Evolutionary conservation across 2,888 invertebrate genomes (phyloP).

Genomic region (Drosophila subsilvestris): DNA sequence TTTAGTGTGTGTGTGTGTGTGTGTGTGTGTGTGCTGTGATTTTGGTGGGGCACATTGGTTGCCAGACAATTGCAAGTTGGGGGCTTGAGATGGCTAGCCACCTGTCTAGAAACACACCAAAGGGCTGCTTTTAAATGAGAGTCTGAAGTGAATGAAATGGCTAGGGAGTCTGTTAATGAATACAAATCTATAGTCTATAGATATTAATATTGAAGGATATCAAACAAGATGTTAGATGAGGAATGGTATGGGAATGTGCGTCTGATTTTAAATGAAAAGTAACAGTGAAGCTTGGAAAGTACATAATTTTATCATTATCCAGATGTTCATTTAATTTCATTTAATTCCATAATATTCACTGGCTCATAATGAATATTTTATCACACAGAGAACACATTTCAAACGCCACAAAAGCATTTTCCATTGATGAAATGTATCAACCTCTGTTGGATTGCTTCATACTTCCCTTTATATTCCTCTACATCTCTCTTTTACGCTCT

Average conservation of each 20-base stretch:
- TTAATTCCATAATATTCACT: too few relatives aligned
- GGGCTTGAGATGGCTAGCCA: too few relatives aligned
- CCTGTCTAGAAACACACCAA: background rate
- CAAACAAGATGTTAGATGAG: too few relatives aligned
- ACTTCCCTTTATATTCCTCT: background rate
- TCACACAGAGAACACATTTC: too few relatives aligned
- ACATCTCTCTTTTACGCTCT: background rate
- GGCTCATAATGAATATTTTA: background rate
- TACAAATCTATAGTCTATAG: background rate
- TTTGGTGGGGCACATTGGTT: slow-evolving; percentile 55
- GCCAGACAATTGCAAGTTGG: background rate
- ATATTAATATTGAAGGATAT: too few relatives aligned
- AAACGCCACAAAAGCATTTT: background rate
- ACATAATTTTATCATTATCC: too few relatives aligned
- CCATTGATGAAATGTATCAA: background rate
- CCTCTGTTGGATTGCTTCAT: slow-evolving; percentile 24
- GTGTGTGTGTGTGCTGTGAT: slow-evolving; percentile 48
- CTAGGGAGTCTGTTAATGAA: too few relatives aligned
- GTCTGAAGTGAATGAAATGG: too few relatives aligned
- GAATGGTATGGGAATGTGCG: too few relatives aligned
- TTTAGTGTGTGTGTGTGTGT: slow-evolving; percentile 3
- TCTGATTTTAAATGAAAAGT: too few relatives aligned
- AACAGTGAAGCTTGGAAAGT: too few relatives aligned
- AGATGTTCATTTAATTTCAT: too few relatives aligned
- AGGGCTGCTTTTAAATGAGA: background rate